Evolutionary conservation across 2,113 vertebrate genomes (phyloP).

Genomic region (Hepsetus odoe): DNA sequence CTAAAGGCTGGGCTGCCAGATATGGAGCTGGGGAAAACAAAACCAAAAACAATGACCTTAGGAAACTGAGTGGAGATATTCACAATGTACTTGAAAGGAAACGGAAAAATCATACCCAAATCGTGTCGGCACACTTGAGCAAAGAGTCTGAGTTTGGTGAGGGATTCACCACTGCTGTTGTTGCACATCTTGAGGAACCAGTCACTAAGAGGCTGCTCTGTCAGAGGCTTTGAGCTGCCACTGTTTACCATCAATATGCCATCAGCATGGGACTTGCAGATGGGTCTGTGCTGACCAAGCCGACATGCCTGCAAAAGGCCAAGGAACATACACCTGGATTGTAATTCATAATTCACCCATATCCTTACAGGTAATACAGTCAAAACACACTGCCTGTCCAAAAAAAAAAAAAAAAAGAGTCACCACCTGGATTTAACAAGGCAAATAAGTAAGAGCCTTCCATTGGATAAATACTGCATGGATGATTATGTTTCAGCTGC

Average conservation of each 20-base stretch:
- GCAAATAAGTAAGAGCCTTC: too few species aligned
- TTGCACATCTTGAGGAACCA: constrained; percentile 92
- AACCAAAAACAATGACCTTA: constrained; percentile 7
- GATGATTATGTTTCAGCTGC: too few species aligned
- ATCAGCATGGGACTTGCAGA: constrained; percentile 88
- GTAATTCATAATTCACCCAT: too few species aligned
- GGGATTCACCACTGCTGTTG: constrained; percentile 86
- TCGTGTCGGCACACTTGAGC: constrained; percentile 96
- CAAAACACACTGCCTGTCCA: too few species aligned
- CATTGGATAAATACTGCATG: too few species aligned
- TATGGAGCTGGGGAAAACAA: constrained; percentile 83
- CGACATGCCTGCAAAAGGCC: constrained; percentile 83
- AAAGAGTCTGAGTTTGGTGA: constrained; percentile 93
- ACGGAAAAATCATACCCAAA: constrained; percentile 75
- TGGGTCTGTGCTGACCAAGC: constrained; percentile 93
- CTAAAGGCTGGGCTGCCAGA: constrained; percentile 90
- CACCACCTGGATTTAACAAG: too few species aligned
- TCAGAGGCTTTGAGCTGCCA: constrained; percentile 83
- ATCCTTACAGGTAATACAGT: too few species aligned
- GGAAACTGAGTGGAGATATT: too few species aligned
- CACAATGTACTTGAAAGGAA: not conserved
- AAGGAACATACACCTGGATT: not conserved
- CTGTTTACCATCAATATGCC: constrained; percentile 90
- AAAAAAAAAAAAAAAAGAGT: too few species aligned
- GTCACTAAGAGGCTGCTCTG: constrained; percentile 89